phyloP scores from a whole-genome alignment of 2,797 vertebrate genomes.

The Percopsis omiscomaycus region DNA sequence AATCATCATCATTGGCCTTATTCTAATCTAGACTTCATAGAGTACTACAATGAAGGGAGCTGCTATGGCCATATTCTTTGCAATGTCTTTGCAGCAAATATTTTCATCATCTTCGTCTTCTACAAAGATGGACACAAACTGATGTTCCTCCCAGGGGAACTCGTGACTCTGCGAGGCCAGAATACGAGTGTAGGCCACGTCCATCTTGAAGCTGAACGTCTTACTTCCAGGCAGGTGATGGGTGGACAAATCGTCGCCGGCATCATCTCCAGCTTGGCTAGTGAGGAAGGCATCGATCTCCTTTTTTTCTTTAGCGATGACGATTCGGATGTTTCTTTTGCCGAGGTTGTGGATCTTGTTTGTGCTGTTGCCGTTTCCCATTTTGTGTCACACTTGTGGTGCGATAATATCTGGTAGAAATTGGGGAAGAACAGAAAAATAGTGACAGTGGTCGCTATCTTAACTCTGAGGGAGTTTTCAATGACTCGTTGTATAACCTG shows the following conservation, averaged over 20 bases:
- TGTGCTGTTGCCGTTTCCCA: slow-evolving; percentile 53
- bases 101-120: slow-evolving; percentile 63
- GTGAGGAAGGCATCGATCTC: slow-evolving; percentile 56
- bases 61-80: slow-evolving; percentile 49
- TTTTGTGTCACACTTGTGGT: slow-evolving; percentile 8
- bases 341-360: slow-evolving; percentile 66
- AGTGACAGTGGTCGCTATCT: not conserved
- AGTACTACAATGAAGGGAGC: slow-evolving; percentile 43
- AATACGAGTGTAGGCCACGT: slow-evolving; percentile 39
- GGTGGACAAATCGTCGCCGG: accelerated
- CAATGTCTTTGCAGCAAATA: slow-evolving; percentile 58
- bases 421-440: slow-evolving; percentile 1
- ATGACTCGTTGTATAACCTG: not conserved
- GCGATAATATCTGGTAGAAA: not conserved
- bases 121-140: slow-evolving; percentile 62
- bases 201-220: slow-evolving; percentile 58
- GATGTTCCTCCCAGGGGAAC: slow-evolving; percentile 32
- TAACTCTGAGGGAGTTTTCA: too few species aligned
- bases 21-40: slow-evolving; percentile 53
- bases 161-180: slow-evolving; percentile 50
- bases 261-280: not conserved
- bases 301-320: slow-evolving; percentile 38
- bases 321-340: slow-evolving; percentile 59
- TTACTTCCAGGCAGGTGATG: slow-evolving; percentile 8
- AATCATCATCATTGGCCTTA: too few species aligned